phyloP scores from a whole-genome alignment of 2,888 invertebrate genomes.

The Perithous albicinctus region DNA sequence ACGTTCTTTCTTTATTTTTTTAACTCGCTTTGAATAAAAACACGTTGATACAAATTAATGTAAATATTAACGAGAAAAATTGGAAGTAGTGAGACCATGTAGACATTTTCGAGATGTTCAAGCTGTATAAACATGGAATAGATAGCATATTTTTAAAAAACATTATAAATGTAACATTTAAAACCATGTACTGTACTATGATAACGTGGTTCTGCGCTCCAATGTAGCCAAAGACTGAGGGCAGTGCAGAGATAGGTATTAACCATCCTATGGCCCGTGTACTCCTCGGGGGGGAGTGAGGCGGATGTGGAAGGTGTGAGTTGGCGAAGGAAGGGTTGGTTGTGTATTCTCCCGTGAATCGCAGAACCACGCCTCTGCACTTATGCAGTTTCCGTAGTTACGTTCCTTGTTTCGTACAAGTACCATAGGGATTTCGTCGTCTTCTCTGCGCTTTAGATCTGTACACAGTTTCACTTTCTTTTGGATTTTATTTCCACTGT shows the following conservation, averaged over 20 bases:
- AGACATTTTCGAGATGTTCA: neutral
- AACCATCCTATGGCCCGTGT: constrained; percentile 20
- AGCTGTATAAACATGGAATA: no score
- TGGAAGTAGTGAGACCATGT: no score
- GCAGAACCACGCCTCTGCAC: constrained; percentile 27
- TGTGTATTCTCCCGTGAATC: constrained; percentile 56
- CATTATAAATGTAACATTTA: neutral
- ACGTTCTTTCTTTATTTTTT: no score
- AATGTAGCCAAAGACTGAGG: neutral
- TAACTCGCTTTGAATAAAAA: no score
- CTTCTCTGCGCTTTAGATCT: neutral
- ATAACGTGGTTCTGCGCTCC: neutral
- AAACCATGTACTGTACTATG: neutral
- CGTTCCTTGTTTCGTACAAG: constrained; percentile 25
- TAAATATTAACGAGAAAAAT: no score
- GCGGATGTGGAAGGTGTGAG: constrained; percentile 10
- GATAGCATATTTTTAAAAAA: neutral
- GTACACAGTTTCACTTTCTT: neutral
- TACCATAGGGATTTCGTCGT: neutral
- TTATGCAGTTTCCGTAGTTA: constrained; percentile 30
- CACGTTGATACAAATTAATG: no score
- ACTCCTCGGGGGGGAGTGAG: constrained; percentile 47
- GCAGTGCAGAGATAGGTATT: neutral
- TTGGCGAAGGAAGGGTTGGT: neutral
- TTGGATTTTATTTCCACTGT: neutral